Evolutionary conservation across 2,797 vertebrate species (phyloP), one percentile per base, ranked within the genome.

Genomic region (Enteromius paludinosus): DNA sequence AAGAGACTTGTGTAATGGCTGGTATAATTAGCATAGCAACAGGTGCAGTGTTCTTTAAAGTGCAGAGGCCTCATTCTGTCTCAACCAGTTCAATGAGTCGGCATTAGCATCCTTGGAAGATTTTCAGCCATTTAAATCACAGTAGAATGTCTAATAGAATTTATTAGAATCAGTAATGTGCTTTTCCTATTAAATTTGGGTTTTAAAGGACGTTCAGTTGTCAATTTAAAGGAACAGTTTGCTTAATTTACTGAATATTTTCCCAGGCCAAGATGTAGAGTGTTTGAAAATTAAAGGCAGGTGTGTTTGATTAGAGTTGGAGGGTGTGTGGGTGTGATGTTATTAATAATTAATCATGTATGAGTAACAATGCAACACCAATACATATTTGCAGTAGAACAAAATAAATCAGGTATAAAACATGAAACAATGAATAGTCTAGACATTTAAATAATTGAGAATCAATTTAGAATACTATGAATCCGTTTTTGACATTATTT

Each of bases 1-100:
- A 82, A 74, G 5, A 49, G n/a, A 56, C 10, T 79, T 79, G 75
- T 75, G 52, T 75, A 79, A 86, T 75, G 65, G 33, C 25, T 33
- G 70, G 20, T 70, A 69, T 83, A 65, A 80, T 86, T 71, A 83
- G 18, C 9, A 18, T 73, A 43, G 30, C 43, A 79, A 47, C 59
- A 72, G 52, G 49, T 33, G 68, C 41, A 33, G 64, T 12, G 65
- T 20, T 59, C 6, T 56, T 38, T 14, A 20, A 18, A 59, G 47
- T 59, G 47, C 35, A 69, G 38, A 70, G 11, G 38, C 38, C 17
- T 45, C 38, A 47, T 71, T 35, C 7, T 52, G 70, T 35, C 28
- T 54, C n/a, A n/a, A 72, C 45, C 17, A 49, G 69, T 17, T 49
- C 8, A 5, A 30, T 11, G 43, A 71, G 43, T 70, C 15, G 5